Base-by-base conservation (phyloP, 2,797 vertebrate species). In the Lepus townsendii region DNA sequence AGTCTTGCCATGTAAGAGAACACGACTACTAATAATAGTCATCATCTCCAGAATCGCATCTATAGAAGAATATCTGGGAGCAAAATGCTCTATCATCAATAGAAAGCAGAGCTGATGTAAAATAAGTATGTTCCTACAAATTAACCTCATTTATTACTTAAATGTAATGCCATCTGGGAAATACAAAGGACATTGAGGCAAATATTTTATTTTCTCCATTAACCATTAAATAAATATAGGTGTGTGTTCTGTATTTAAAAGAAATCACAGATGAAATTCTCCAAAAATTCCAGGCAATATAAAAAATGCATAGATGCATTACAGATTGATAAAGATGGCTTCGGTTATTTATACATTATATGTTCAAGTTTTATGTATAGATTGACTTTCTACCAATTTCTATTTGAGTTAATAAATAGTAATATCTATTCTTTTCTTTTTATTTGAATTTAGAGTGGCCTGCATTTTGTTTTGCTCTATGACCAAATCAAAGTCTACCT, bases 371-470 rank as follows among this genome's bases (percentile, higher is more conserved):
- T 35, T 83, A 62, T 27, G 3, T 63, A 32, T 14, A 78, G 20
- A 62, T 91, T 75, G 57, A 68, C 77, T 86, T 87, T 83, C 62
- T 62, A 42, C 75, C 6, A 69, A 76, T 63, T 69, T 91, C 63
- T 71, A 32, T 65, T 63, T 73, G 17, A 85, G 32, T 72, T 80
- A 87, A 82, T 87, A 69, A 77, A 87, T 62, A 42, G 12, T 50
- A 42, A 76, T 54, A 76, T 54, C 10, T 69, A 27, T 14, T 54
- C 22, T 63, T 86, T 79, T 60, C 42, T n/a, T 80, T 85, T 52
- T 82, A 30, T 63, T 93, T 73, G n/a, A 86, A n/a, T 27, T 12
- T 63, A 9, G 30, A 87, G 38, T 71, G 63, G 76, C 6, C 16
- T 76, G 38, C 30, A 62, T 62, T 65, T 75, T 78, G 62, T 94